Conservation (phyloP, 2,797 vertebrate genomes). For the Acipenser oxyrinchus region DNA sequence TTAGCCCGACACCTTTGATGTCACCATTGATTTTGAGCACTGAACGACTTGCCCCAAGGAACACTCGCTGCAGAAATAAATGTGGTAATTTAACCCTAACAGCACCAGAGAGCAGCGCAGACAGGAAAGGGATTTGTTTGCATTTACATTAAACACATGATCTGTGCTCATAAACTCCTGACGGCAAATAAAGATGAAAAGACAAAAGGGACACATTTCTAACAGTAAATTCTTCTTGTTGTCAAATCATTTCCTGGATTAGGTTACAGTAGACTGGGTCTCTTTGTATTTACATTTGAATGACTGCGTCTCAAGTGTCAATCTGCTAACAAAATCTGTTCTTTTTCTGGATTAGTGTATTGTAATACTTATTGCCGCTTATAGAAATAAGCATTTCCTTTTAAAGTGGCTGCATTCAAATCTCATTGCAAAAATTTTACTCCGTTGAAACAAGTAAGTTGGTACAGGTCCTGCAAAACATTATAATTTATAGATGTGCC, state of each 20-base stretch:
- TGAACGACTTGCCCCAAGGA: constrained; percentile 16
- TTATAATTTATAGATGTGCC: too few species aligned
- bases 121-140: constrained; percentile 9
- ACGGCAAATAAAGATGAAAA: not conserved
- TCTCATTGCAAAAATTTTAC: too few species aligned
- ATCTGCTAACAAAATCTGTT: not conserved
- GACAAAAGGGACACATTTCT: not conserved
- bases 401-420: not conserved
- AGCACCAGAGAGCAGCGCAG: constrained; percentile 10
- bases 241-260: not conserved
- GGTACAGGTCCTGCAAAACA: too few species aligned
- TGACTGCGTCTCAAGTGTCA: not conserved
- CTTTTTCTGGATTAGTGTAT: not conserved
- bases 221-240: not conserved
- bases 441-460: too few species aligned
- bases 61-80: constrained; percentile 19
- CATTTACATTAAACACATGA: constrained; percentile 18
- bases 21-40: constrained; percentile 18
- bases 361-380: not conserved
- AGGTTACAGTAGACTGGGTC: not conserved
- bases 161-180: constrained; percentile 4
- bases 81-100: constrained; percentile 15
- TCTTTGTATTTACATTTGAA: not conserved
- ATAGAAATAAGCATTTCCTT: not conserved
- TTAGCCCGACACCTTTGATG: constrained; percentile 21